Percentiles rank a stretch among this genome's conserved stretches.
These are phyloP conservation scores for Atta cephalotes DNA, from an alignment of 1,140 invertebrate genomes.

Conservation along the genomic window DNA sequence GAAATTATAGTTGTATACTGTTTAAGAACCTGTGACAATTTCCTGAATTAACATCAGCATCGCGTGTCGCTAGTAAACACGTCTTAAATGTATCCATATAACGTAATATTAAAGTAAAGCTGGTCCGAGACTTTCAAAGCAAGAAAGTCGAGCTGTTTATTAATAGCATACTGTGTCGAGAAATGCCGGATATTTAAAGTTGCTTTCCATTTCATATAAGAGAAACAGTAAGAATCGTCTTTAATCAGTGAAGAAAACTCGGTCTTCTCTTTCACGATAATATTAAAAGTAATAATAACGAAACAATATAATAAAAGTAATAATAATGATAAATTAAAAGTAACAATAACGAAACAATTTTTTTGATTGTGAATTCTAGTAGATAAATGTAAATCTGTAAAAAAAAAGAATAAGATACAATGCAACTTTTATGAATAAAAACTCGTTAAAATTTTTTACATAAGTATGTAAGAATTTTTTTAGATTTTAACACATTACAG, in stretches of 20 bases:
- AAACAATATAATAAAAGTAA: no score
- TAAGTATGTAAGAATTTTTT: no score
- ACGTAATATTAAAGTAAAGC: conserved; percentile 19
- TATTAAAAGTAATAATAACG: no score
- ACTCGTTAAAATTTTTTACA: no score
- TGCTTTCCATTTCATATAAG: not conserved
- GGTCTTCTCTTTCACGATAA: not conserved
- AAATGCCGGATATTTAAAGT: conserved; percentile 30
- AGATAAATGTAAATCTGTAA: no score
- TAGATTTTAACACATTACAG: no score
- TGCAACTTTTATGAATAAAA: no score
- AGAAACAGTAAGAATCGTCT: not conserved
- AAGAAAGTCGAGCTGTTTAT: conserved; percentile 35
- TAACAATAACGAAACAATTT: no score
- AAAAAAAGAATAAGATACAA: no score
- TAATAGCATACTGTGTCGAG: not conserved
- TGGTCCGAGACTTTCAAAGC: not conserved
- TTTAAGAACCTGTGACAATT: conserved; percentile 42
- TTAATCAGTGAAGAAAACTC: not conserved
- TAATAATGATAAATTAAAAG: no score
- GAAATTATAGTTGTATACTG: conserved; percentile 10
- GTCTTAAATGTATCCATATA: conserved; percentile 20
- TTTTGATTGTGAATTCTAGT: no score
- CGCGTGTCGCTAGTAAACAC: conserved; percentile 10
- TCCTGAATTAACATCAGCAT: conserved; percentile 48